These are phyloP conservation scores for Morus bassanus DNA, from an alignment of 2,797 vertebrate species.

Conservation along the genomic window DNA sequence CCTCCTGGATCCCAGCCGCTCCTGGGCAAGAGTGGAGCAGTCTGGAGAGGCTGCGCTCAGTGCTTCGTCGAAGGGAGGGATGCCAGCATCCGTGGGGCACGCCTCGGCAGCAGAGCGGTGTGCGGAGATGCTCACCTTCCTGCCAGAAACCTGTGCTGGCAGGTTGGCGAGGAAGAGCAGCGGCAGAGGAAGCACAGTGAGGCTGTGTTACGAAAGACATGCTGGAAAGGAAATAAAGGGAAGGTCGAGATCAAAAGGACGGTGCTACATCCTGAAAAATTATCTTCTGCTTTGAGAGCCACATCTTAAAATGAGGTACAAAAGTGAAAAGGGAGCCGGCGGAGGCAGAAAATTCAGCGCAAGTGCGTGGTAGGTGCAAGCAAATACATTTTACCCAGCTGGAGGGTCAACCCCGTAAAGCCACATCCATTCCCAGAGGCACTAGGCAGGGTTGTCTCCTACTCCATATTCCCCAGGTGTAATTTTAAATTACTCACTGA, in stretches of 20 bases:
- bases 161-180: accelerated
- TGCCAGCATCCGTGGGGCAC: accelerated
- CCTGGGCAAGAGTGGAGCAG: conserved; percentile 19
- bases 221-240: background rate
- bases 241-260: background rate
- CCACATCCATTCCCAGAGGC: background rate
- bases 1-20: background rate
- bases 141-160: background rate
- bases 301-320: background rate
- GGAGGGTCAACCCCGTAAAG: background rate
- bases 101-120: background rate
- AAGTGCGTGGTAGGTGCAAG: background rate
- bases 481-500: background rate
- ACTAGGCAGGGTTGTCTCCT: background rate
- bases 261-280: background rate
- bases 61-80: background rate
- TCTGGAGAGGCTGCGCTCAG: background rate
- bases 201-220: background rate
- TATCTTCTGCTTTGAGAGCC: background rate
- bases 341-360: background rate
- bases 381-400: background rate
- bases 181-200: background rate
- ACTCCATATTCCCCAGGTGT: background rate
- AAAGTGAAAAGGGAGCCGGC: accelerated
- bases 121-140: background rate